A percentile compares a stretch with the other conserved stretches of the same genome.
These are phyloP conservation scores for Plusia festucae DNA, from an alignment of 2,888 invertebrate species.

Conservation along the genomic window DNA sequence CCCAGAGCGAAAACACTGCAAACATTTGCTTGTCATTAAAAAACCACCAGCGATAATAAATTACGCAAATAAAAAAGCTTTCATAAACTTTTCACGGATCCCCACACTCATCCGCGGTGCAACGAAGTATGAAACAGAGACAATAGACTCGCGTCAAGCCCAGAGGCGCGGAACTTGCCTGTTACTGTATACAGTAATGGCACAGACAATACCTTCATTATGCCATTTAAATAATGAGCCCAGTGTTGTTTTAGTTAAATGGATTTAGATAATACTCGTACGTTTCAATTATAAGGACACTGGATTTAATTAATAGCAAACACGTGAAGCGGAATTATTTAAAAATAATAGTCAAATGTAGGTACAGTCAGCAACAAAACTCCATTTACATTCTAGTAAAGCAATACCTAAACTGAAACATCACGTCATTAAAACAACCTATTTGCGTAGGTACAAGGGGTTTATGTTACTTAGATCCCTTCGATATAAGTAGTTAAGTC, in stretches of 20 bases:
- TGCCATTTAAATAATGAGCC: conserved; percentile 69
- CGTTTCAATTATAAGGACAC: too few species aligned
- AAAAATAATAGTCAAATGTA: too few species aligned
- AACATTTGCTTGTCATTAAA: neutral
- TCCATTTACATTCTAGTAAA: too few species aligned
- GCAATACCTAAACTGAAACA: too few species aligned
- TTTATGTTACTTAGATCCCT: too few species aligned
- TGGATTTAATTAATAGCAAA: too few species aligned
- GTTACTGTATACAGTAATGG: conserved; percentile 59
- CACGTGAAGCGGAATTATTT: too few species aligned
- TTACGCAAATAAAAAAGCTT: conserved; percentile 12
- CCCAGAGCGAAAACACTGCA: neutral
- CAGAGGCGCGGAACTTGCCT: conserved; percentile 56
- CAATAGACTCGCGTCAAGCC: conserved; percentile 60
- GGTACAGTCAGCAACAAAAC: too few species aligned
- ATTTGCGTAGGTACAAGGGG: too few species aligned
- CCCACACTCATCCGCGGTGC: conserved; percentile 61
- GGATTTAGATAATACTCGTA: conserved; percentile 42
- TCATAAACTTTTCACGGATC: conserved; percentile 40
- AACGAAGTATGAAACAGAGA: conserved; percentile 65
- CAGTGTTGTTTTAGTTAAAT: conserved; percentile 45
- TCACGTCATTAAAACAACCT: too few species aligned
- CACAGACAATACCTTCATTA: conserved; percentile 66
- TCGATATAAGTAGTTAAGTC: too few species aligned
- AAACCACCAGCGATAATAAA: conserved; percentile 16